Evolutionary conservation across 30 jellyfish, hydroid and myxozoan species (phyloP).

Genomic region (Aurelia sp.): DNA sequence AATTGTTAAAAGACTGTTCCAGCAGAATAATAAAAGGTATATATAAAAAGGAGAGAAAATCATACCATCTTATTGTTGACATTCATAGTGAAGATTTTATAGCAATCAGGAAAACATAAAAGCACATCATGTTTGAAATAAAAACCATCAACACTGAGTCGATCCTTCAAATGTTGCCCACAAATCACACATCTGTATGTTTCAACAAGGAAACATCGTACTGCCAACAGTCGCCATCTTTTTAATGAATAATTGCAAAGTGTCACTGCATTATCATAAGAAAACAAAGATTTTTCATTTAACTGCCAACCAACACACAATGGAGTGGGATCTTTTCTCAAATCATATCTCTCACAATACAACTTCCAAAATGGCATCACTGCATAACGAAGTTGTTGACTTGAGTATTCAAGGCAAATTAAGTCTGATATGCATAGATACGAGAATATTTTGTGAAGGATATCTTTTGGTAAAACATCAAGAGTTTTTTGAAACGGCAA

Average conservation of each 20-base stretch:
- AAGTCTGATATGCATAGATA: constrained; percentile 28
- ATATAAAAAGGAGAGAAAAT: background rate
- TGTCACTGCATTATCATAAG: constrained; percentile 58
- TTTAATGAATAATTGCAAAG: constrained; percentile 35
- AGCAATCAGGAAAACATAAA: constrained; percentile 68
- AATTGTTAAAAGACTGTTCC: too few relatives aligned
- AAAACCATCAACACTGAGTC: constrained; percentile 69
- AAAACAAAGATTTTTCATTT: constrained; percentile 36
- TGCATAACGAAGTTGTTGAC: background rate
- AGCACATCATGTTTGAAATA: constrained; percentile 61
- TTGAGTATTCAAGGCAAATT: constrained; percentile 20
- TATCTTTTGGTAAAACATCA: constrained; percentile 54
- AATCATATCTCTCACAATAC: constrained; percentile 21
- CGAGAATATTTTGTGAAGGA: constrained; percentile 17
- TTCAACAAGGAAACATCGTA: constrained; percentile 40
- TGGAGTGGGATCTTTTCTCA: constrained; percentile 58
- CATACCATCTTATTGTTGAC: constrained; percentile 54
- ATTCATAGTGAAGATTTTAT: constrained; percentile 46
- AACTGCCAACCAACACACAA: constrained; percentile 70
- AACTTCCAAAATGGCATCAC: constrained; percentile 48
- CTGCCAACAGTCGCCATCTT: constrained; percentile 60
- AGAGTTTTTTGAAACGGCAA: background rate
- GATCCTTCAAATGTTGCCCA: constrained; percentile 64
- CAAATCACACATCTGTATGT: constrained; percentile 54
- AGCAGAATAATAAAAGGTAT: background rate